Evolutionary conservation across 2,113 vertebrate genomes (phyloP).

Genomic region (Sprattus sprattus): DNA sequence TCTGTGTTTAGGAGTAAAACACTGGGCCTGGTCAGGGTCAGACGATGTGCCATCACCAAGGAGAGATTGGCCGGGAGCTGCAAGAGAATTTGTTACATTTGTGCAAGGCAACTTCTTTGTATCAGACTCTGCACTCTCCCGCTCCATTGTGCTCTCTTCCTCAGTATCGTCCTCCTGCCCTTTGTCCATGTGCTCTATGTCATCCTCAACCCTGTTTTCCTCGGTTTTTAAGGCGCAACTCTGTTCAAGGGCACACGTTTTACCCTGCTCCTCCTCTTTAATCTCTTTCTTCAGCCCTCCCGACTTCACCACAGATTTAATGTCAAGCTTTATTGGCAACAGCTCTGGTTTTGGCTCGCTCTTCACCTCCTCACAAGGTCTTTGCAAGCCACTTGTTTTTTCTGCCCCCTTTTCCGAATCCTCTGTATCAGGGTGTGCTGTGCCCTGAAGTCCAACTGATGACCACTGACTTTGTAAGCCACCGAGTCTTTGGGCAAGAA

Average conservation of each 20-base stretch:
- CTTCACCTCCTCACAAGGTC: conserved; percentile 34
- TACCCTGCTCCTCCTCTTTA: conserved; percentile 36
- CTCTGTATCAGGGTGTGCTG: conserved; percentile 47
- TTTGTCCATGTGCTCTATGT: conserved; percentile 38
- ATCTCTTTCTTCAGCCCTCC: conserved; percentile 40
- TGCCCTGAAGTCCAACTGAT: conserved; percentile 53
- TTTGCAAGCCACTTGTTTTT: conserved; percentile 36
- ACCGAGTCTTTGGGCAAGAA: conserved; percentile 73
- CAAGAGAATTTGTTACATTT: conserved; percentile 54
- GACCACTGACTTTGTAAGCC: conserved; percentile 73
- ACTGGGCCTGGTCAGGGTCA: conserved; percentile 58
- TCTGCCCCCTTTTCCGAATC: conserved; percentile 50
- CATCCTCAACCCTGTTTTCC: conserved; percentile 43
- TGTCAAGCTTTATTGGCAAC: conserved; percentile 33
- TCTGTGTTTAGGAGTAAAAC: conserved; percentile 17
- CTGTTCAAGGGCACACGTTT: conserved; percentile 26
- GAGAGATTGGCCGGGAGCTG: conserved; percentile 52
- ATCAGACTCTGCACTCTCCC: conserved; percentile 53
- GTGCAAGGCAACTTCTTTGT: conserved; percentile 53
- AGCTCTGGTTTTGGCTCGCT: conserved; percentile 33
- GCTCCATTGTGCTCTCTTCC: conserved; percentile 56
- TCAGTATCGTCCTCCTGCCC: conserved; percentile 37
- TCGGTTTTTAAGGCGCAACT: conserved; percentile 46
- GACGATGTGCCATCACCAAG: conserved; percentile 59
- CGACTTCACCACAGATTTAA: conserved; percentile 35